phyloP scores from a whole-genome alignment of 2,888 invertebrate species.

The Troilus luridus region DNA sequence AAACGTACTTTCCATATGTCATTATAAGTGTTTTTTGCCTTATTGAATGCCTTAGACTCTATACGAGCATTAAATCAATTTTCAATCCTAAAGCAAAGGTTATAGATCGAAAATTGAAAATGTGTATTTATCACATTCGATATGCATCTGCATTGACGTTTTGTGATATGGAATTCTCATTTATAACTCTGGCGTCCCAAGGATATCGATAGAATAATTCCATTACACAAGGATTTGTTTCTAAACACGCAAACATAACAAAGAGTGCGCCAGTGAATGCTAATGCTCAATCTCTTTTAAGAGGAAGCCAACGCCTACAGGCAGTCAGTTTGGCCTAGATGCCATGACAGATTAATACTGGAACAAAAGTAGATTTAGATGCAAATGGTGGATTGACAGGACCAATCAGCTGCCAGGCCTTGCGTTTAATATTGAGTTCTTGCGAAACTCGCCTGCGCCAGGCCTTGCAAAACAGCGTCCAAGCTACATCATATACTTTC shows the following conservation, averaged over 20 bases:
- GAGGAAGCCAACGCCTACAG: conserved; percentile 50
- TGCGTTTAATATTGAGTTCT: not conserved
- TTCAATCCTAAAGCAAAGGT: too few relatives aligned
- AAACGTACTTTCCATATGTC: too few relatives aligned
- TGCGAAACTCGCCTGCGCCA: not conserved
- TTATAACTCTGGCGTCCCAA: not conserved
- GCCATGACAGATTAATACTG: conserved; percentile 48
- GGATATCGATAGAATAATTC: not conserved
- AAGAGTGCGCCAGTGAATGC: not conserved
- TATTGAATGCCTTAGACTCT: too few relatives aligned
- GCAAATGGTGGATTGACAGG: conserved; percentile 43
- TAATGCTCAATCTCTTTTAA: conserved; percentile 1
- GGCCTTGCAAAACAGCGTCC: not conserved
- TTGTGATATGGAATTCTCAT: not conserved
- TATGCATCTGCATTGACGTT: too few relatives aligned
- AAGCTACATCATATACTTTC: not conserved
- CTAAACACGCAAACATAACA: not conserved
- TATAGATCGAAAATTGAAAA: too few relatives aligned
- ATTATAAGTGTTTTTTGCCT: too few relatives aligned
- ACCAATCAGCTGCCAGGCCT: conserved; percentile 13
- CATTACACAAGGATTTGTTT: not conserved
- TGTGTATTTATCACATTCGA: too few relatives aligned
- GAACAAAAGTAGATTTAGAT: conserved; percentile 49
- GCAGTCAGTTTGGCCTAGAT: conserved; percentile 47
- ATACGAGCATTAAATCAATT: too few relatives aligned